Conservation (phyloP, 2,888 invertebrate genomes). For the Branchellion lobata region DNA sequence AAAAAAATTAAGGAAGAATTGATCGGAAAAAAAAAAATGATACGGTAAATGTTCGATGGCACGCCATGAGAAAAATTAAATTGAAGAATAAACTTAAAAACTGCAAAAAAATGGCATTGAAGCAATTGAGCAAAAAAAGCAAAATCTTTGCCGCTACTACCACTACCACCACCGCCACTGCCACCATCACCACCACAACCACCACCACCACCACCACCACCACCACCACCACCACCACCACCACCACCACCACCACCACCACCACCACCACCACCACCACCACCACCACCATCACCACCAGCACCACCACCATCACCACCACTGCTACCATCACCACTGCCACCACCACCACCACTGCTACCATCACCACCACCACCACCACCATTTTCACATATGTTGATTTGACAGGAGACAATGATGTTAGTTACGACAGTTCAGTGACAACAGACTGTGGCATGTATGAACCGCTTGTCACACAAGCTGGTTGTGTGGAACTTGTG, state of each 20-base stretch:
- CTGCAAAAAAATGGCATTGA: no score
- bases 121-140: background rate
- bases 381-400: no score
- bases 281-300: constrained; percentile 20
- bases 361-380: constrained; percentile 1
- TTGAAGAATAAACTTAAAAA: no score
- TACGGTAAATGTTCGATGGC: no score
- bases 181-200: constrained; percentile 39
- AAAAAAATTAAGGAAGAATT: no score
- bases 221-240: constrained; percentile 5
- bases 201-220: constrained; percentile 23
- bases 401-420: no score
- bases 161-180: constrained; percentile 31
- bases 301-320: constrained; percentile 33
- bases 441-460: no score
- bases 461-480: no score
- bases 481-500: no score
- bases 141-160: background rate
- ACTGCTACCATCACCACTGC: constrained; percentile 39
- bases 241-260: constrained; percentile 3
- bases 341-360: constrained; percentile 17
- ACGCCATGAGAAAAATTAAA: no score
- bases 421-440: no score
- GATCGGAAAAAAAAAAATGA: no score
- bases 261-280: constrained; percentile 12